Base-by-base conservation (phyloP, 2,113 vertebrate genomes). In the Muntiacus muntjak region DNA sequence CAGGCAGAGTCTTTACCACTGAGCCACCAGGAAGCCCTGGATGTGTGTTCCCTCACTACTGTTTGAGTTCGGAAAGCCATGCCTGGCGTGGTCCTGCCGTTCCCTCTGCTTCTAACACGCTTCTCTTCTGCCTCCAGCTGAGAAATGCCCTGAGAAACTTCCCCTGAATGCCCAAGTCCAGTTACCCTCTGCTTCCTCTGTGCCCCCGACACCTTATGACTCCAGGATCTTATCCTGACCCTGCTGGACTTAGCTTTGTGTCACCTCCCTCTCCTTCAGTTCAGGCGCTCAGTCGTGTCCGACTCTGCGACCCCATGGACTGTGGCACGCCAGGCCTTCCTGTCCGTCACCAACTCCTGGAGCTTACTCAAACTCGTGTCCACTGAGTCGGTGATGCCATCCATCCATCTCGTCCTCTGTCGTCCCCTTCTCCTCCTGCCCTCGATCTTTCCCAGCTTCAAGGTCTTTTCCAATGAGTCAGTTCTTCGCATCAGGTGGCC, bases 281-380 rank as follows among this genome's bases (percentile, higher is more conserved):
- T 11, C 17, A 2, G 9, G 9, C 0, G 0, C 64, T 36, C 64
- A 21, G n/a, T 11, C 19, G n/a, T 71, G n/a, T 10, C 62, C 1
- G 1, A 67, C 33, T 19, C 33, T n/a, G 62, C 0, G 16, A n/a
- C 64, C 64, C 10, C 64, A 11, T 11, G 17, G 9, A 71, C 64
- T 36, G 64, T n/a, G 36, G 17, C n/a, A 36, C 17, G 2, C 4
- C 64, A 71, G 9, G 64, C 64, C 64, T 71, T n/a, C 64, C n/a
- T 71, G 64, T 71, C 64, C 64, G 11, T 36, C 64, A 71, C 64
- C 64, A 71, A 21, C n/a, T 11, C 64, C 64, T 0, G 4, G 64
- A 36, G 64, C 4, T 19, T 2, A 71, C 4, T 17, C n/a, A 71
- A 36, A 36, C 17, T 21, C 64, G 21, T 71, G n/a, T 19, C 64